These are phyloP conservation scores for Drosophila greeni DNA, from an alignment of 2,888 invertebrate species.

Conservation along the genomic window DNA sequence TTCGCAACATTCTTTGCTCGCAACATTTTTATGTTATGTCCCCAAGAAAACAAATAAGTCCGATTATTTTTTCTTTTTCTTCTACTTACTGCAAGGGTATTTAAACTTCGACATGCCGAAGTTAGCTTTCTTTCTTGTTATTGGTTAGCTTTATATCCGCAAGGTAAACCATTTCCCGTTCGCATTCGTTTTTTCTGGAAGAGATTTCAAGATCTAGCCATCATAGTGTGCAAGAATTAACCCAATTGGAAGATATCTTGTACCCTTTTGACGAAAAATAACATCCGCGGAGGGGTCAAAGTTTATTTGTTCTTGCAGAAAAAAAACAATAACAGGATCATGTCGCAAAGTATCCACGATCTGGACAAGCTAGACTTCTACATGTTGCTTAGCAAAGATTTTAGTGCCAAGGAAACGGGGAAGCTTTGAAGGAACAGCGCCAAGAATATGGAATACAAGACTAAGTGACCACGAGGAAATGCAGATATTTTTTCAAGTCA, in stretches of 20 bases:
- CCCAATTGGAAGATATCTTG: not conserved
- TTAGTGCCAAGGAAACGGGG: slow-evolving; percentile 1
- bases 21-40: too few species aligned
- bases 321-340: slow-evolving; percentile 21
- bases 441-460: slow-evolving; percentile 1
- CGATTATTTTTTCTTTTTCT: too few species aligned
- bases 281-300: slow-evolving; percentile 3
- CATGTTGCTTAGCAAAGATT: not conserved
- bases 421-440: slow-evolving; percentile 4
- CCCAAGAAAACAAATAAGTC: too few species aligned
- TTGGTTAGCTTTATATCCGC: not conserved
- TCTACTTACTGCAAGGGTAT: too few species aligned
- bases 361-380: not conserved
- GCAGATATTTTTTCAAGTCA: slow-evolving; percentile 21
- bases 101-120: too few species aligned
- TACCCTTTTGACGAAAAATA: not conserved
- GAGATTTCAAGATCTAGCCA: not conserved
- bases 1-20: too few species aligned
- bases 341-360: slow-evolving; percentile 14
- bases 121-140: too few species aligned
- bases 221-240: not conserved
- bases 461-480: slow-evolving; percentile 24
- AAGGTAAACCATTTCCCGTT: not conserved
- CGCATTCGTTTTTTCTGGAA: not conserved
- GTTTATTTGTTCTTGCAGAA: slow-evolving; percentile 23